phyloP scores from a whole-genome alignment of 2,113 vertebrate genomes.

The Saccopteryx leptura region DNA sequence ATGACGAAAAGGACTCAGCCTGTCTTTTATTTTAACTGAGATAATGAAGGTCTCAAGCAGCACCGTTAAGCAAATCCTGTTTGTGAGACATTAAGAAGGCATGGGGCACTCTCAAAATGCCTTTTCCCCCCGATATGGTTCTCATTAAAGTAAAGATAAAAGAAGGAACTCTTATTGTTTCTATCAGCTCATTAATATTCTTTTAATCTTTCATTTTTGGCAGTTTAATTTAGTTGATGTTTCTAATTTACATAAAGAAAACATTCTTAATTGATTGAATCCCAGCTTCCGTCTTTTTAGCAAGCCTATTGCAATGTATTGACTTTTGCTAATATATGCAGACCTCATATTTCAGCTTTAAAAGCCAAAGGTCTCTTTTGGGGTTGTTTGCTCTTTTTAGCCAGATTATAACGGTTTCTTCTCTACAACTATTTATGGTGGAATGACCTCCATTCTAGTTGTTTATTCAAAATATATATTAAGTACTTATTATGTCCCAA shows the following conservation, averaged over 20 bases:
- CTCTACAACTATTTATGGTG: not conserved
- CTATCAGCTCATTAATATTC: slow-evolving; percentile 79
- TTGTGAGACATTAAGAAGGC: not conserved
- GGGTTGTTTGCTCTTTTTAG: not conserved
- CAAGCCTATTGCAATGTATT: slow-evolving; percentile 71
- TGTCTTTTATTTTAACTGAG: not conserved
- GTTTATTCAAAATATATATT: not conserved
- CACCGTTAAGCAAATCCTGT: not conserved
- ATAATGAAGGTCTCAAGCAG: not conserved
- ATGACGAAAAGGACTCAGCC: not conserved
- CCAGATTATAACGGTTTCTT: not conserved
- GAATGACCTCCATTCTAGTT: not conserved
- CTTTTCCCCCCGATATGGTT: not conserved
- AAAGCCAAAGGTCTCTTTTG: not conserved
- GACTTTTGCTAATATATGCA: slow-evolving; percentile 81
- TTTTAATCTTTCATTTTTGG: slow-evolving; percentile 77
- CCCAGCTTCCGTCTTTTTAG: slow-evolving; percentile 63
- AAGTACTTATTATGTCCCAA: not conserved
- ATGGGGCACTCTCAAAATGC: not conserved
- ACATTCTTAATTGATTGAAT: slow-evolving; percentile 80
- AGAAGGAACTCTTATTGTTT: slow-evolving; percentile 64
- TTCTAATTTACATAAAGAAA: slow-evolving; percentile 83
- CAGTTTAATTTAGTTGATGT: slow-evolving; percentile 81
- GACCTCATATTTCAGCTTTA: slow-evolving; percentile 45
- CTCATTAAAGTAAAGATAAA: slow-evolving; percentile 37